phyloP scores from a whole-genome alignment of 2,113 vertebrate species.

The Abramis brama region DNA sequence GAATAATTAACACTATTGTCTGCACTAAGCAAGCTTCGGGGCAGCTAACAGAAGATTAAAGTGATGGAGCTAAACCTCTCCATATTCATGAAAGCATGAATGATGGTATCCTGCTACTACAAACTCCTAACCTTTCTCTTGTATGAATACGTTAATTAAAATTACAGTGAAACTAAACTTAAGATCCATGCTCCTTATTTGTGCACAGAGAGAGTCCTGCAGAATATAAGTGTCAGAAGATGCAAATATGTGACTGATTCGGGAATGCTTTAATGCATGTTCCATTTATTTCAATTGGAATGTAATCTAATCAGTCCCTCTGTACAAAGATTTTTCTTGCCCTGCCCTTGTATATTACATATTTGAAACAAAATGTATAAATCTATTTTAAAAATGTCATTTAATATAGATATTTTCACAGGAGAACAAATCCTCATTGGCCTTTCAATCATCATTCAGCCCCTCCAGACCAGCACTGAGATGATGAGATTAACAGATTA shows the following conservation, averaged over 20 bases:
- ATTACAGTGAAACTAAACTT: conserved; percentile 18
- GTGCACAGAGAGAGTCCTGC: not conserved
- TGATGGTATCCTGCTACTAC: conserved; percentile 12
- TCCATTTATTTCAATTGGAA: conserved; percentile 33
- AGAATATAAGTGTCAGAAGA: conserved; percentile 14
- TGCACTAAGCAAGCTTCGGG: conserved; percentile 25
- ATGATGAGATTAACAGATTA: conserved; percentile 37
- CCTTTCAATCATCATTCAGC: not conserved
- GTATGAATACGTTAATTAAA: conserved; percentile 1
- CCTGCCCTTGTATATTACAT: conserved; percentile 3
- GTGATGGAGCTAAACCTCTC: conserved; percentile 25
- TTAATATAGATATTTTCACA: conserved; percentile 17
- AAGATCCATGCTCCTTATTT: conserved; percentile 26
- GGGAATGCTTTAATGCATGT: conserved; percentile 24
- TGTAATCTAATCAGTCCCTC: conserved; percentile 29
- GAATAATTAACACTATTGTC: conserved; percentile 52
- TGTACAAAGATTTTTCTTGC: conserved; percentile 1
- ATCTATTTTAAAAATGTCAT: conserved; percentile 26
- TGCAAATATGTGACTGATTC: conserved; percentile 17
- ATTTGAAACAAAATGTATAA: conserved; percentile 28
- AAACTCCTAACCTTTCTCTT: conserved; percentile 17
- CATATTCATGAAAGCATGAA: conserved; percentile 37
- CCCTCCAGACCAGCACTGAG: not conserved
- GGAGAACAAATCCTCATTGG: conserved; percentile 22
- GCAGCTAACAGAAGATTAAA: conserved; percentile 39